These are phyloP conservation scores for Metopolophium dirhodum DNA, from an alignment of 1,140 invertebrate species.

Conservation along the genomic window DNA sequence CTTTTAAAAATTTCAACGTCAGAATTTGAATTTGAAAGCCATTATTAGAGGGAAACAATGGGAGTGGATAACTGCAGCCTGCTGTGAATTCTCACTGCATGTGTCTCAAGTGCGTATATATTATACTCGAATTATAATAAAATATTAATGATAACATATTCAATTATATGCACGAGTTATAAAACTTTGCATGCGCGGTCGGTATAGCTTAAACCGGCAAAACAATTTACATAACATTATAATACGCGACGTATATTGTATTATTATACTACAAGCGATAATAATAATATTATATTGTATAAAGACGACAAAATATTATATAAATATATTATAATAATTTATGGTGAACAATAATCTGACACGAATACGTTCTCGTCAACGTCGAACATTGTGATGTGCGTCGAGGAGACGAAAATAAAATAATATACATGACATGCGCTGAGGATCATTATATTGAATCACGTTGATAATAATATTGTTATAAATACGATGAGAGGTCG, in stretches of 20 bases:
- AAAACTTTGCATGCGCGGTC: not conserved
- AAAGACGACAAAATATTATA: too few relatives aligned
- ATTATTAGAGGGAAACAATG: not conserved
- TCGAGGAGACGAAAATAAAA: too few relatives aligned
- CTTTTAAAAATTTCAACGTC: not conserved
- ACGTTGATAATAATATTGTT: too few relatives aligned
- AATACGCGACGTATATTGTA: not conserved
- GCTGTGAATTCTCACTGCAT: not conserved
- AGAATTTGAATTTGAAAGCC: not conserved
- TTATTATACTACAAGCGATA: too few relatives aligned
- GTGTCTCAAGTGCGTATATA: not conserved
- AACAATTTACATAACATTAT: slow-evolving; percentile 1
- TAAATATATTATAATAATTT: too few relatives aligned
- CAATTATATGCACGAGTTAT: not conserved
- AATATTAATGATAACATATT: not conserved
- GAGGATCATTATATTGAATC: too few relatives aligned
- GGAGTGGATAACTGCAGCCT: not conserved
- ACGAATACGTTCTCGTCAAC: too few relatives aligned
- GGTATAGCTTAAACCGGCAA: not conserved
- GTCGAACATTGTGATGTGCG: too few relatives aligned
- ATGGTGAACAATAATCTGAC: too few relatives aligned
- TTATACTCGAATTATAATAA: not conserved
- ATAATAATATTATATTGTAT: too few relatives aligned
- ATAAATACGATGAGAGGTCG: too few relatives aligned
- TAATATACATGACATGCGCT: too few relatives aligned